Conservation (phyloP, 2,113 vertebrate genomes). For the Andinoacara biseriatus region DNA sequence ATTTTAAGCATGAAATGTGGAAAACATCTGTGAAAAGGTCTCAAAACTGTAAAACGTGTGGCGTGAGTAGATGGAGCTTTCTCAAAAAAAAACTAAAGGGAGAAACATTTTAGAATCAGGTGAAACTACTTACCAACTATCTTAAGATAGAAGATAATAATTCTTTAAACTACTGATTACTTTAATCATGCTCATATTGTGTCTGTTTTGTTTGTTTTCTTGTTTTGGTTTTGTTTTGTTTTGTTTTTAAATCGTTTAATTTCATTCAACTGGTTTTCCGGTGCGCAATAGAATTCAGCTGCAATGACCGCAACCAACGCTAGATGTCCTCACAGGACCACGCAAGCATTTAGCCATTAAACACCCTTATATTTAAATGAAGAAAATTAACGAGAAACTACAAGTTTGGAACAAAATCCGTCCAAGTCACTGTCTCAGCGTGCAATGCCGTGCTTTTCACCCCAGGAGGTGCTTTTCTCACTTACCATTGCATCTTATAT, state of each 20-base stretch:
- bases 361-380: background rate
- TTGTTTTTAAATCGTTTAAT: background rate
- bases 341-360: background rate
- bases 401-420: background rate
- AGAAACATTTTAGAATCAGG: background rate
- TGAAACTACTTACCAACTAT: background rate
- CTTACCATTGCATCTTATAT: background rate
- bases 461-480: background rate
- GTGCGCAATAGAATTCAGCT: background rate
- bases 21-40: background rate
- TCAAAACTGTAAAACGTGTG: background rate
- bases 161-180: background rate
- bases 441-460: background rate
- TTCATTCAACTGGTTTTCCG: background rate
- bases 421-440: background rate
- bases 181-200: background rate
- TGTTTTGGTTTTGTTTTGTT: no score
- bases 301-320: slow-evolving; percentile 42
- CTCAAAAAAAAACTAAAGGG: background rate
- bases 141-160: background rate
- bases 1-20: background rate
- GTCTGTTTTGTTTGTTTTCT: background rate
- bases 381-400: background rate
- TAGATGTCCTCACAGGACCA: slow-evolving; percentile 63
- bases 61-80: background rate